These are phyloP conservation scores for Phymatocera aterrima DNA, from an alignment of 2,888 invertebrate species.

Conservation along the genomic window DNA sequence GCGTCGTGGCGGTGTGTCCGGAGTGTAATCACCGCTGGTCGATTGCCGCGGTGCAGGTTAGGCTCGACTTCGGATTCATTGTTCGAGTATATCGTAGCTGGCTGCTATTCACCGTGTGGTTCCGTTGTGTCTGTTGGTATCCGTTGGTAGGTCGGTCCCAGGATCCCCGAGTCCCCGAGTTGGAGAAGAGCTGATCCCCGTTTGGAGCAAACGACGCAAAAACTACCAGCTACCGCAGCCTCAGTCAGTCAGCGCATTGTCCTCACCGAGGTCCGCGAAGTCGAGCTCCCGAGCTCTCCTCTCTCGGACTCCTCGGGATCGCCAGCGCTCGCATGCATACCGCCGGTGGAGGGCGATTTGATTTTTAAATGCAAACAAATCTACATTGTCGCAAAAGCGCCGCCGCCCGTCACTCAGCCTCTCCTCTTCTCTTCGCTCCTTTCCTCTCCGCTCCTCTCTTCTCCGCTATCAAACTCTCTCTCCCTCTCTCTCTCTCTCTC, in stretches of 20 bases:
- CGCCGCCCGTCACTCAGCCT: conserved; percentile 58
- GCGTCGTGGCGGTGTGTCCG: conserved; percentile 47
- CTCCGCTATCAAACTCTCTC: not conserved
- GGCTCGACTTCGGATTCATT: conserved; percentile 22
- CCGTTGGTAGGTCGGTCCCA: conserved; percentile 35
- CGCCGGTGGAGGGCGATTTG: conserved; percentile 64
- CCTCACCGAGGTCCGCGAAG: conserved; percentile 48
- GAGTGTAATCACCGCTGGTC: conserved; percentile 27
- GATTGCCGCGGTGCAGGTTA: not conserved
- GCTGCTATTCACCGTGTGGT: conserved; percentile 10
- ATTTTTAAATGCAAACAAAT: conserved; percentile 75
- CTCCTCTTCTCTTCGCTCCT: conserved; percentile 13
- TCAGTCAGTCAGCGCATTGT: no score
- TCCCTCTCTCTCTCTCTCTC: not conserved
- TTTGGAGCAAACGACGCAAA: conserved; percentile 70
- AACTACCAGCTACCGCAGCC: conserved; percentile 60
- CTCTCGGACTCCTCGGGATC: no score
- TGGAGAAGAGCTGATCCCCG: conserved; percentile 55
- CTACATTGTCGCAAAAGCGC: conserved; percentile 73
- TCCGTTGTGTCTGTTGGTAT: conserved; percentile 29
- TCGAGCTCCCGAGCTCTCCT: not conserved
- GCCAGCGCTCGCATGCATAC: conserved; percentile 65
- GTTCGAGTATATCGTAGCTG: conserved; percentile 18
- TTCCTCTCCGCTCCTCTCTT: not conserved
- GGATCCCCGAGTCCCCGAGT: conserved; percentile 57